Conservation (phyloP, 2,113 vertebrate species). For the Lepus europaeus region DNA sequence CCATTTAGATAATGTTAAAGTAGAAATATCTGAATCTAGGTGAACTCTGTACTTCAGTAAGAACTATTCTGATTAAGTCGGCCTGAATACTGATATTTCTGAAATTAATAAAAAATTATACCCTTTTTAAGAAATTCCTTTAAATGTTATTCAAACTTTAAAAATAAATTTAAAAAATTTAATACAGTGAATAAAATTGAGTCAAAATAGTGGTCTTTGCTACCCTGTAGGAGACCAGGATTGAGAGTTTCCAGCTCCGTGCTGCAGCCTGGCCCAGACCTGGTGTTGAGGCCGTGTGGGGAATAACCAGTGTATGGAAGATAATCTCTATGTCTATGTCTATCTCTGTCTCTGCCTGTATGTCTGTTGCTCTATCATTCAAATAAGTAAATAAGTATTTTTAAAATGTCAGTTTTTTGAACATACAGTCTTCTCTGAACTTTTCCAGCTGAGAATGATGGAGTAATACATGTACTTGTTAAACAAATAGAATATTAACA, state of each 20-base stretch:
- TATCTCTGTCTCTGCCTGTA: too few species aligned
- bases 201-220: background rate
- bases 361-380: too few species aligned
- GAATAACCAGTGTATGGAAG: too few species aligned
- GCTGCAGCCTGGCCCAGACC: too few species aligned
- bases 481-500: slow-evolving; percentile 42
- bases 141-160: slow-evolving; percentile 41
- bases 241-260: too few species aligned
- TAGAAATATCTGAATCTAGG: background rate
- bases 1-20: background rate
- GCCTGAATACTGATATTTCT: slow-evolving; percentile 27
- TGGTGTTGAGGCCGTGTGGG: too few species aligned
- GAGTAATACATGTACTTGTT: slow-evolving; percentile 21
- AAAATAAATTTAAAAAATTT: background rate
- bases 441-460: background rate
- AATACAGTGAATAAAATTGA: background rate
- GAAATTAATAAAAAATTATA: background rate
- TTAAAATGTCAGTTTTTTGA: slow-evolving; percentile 2
- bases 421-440: background rate
- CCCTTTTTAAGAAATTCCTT: slow-evolving; percentile 6
- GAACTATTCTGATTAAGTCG: slow-evolving; percentile 19
- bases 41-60: background rate
- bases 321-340: too few species aligned
- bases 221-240: too few species aligned
- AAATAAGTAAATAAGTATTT: background rate